A percentile compares a stretch with the other conserved stretches of the same genome.
These are phyloP conservation scores for Numenius phaeopus DNA, from an alignment of 2,797 vertebrate species.

Conservation along the genomic window DNA sequence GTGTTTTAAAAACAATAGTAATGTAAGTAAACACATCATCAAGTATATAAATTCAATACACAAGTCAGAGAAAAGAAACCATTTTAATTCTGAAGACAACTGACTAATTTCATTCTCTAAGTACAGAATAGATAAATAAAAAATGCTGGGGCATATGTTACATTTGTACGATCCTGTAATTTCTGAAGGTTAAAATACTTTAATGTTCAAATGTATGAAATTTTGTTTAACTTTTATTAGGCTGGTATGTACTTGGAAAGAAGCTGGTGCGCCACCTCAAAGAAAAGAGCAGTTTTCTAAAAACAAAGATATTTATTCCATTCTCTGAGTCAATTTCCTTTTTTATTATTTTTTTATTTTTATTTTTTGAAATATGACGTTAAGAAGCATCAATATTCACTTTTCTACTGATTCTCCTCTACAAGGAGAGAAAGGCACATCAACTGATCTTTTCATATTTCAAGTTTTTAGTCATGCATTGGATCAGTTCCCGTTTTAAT, in stretches of 20 bases:
- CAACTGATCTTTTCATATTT: neutral
- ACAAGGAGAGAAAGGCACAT: neutral
- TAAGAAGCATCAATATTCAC: neutral
- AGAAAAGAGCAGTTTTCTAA: constrained; percentile 22
- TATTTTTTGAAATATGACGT: neutral
- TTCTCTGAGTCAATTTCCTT: neutral
- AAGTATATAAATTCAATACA: neutral
- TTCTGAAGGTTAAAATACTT: constrained; percentile 53
- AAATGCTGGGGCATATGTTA: neutral
- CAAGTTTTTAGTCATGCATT: neutral
- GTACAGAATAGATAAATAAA: constrained; percentile 12
- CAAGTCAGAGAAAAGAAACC: constrained; percentile 1
- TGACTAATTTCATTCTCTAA: constrained; percentile 22
- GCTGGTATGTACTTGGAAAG: constrained; percentile 13
- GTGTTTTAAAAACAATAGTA: neutral
- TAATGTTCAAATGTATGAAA: neutral
- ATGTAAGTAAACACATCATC: neutral
- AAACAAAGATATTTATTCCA: constrained; percentile 10
- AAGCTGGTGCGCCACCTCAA: neutral
- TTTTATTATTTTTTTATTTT: neutral
- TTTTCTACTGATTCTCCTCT: neutral
- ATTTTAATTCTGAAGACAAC: constrained; percentile 21
- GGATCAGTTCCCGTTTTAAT: neutral
- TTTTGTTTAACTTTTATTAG: constrained; percentile 38
- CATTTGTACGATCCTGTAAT: neutral